Evolutionary conservation across 2,888 invertebrate genomes (phyloP), one percentile per base, ranked within the genome.

Genomic region (Axea sp.): DNA sequence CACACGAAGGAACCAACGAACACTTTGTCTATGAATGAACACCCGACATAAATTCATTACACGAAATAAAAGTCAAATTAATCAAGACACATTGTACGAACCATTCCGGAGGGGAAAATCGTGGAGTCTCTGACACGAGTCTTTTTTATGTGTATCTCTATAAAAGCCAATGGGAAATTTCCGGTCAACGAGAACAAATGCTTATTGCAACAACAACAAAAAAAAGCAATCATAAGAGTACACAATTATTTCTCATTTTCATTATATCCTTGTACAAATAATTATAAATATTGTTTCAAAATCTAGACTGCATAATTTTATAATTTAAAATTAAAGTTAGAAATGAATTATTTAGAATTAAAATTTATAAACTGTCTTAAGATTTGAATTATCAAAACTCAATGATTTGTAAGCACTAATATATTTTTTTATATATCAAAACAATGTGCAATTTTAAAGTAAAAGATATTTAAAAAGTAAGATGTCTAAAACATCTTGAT

Each of bases 11-110:
- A 41, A 31, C 35, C 7, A 5, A 9, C 7, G 43, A 19, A 55
- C 11, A 3, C 43, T 67, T 47, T 22, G 67, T 7, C 35, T 47
- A 67, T 49, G 37, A 57, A 39, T 49, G 7, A 26, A 41, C 28
- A 14, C 7, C 17, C 22, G 49, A 39, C 59, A 67, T 68, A 67
- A 59, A 67, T 59, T 59, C 51, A 68, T 68, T 68, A 51, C 7
- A 24, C 51, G 59, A 68, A 68, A 68, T 59, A 59, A 59, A 68
- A 59, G 68, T 51, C 41, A 24, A 43, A 59, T 59, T 67, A 67
- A 67, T 67, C 67, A 57, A 57, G 57, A 39, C 28, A 59, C 59
- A 59, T 68, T 45, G 51, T 31, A 39, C 30, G 19, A 31, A 37
- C 3, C 15, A 37, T 55, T 55, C 37, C 14, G 31, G 37, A 41